Evolutionary conservation across 2,797 vertebrate genomes (phyloP).

Genomic region (Pygocentrus nattereri): DNA sequence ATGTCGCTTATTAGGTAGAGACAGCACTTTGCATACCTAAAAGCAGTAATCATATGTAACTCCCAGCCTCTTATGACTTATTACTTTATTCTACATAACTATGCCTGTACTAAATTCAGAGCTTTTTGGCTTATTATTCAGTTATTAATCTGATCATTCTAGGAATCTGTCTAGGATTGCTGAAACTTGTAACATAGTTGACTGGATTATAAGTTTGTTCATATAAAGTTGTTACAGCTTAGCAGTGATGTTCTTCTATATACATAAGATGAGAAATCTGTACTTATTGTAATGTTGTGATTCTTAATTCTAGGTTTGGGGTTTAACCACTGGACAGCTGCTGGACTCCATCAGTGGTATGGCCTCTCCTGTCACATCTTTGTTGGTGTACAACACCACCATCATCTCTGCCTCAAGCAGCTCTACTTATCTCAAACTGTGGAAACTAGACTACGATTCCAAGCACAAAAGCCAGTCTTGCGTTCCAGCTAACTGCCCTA

Average conservation of each 20-base stretch:
- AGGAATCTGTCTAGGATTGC: too few relatives aligned
- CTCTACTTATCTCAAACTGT: conserved; percentile 71
- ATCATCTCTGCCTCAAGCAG: conserved; percentile 78
- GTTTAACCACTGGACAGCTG: conserved; percentile 78
- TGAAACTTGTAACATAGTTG: too few relatives aligned
- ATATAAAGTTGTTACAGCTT: background rate
- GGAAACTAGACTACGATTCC: conserved; percentile 75
- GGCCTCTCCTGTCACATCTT: conserved; percentile 71
- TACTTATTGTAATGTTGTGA: background rate
- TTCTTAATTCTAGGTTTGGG: conserved; percentile 81
- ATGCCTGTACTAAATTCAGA: too few relatives aligned
- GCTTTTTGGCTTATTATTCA: too few relatives aligned
- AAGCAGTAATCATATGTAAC: too few relatives aligned
- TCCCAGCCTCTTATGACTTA: too few relatives aligned
- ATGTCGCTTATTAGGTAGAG: too few relatives aligned
- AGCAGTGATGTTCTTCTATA: background rate
- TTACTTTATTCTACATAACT: too few relatives aligned
- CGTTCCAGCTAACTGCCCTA: conserved; percentile 73
- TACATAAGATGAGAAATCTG: background rate
- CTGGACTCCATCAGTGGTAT: conserved; percentile 74
- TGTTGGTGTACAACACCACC: conserved; percentile 60
- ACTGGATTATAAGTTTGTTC: too few relatives aligned
- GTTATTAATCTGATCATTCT: too few relatives aligned
- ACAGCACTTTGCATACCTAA: too few relatives aligned
- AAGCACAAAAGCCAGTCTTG: conserved; percentile 63